Percentiles rank a stretch among this genome's conserved stretches.
Evolutionary conservation across 2,113 vertebrate species (phyloP).

Genomic region (Cryptomyrus ogoouensis): DNA sequence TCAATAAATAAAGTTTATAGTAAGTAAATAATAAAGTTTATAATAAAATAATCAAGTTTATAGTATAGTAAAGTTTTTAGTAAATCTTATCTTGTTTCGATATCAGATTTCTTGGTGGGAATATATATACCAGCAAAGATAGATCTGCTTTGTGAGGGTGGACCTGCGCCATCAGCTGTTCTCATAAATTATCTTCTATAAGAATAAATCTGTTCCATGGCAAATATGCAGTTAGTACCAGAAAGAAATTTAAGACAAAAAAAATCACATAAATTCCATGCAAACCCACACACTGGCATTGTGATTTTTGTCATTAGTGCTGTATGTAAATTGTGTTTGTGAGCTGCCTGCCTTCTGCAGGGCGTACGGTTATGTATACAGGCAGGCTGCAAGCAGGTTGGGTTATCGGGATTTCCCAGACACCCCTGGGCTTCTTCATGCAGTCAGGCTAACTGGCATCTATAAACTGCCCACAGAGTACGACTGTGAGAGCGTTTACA

Average conservation of each 20-base stretch:
- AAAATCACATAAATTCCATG: neutral
- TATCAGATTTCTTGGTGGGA: neutral
- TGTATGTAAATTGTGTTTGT: neutral
- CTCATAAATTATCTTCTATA: neutral
- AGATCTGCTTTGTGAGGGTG: neutral
- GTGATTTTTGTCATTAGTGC: neutral
- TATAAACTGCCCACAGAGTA: neutral
- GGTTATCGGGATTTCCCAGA: neutral
- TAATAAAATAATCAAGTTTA: no score
- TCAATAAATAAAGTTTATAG: neutral
- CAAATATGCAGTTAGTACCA: slow-evolving; percentile 1
- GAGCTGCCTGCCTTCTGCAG: neutral
- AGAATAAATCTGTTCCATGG: neutral
- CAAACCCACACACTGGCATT: neutral
- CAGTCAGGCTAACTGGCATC: neutral
- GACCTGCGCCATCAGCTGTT: neutral
- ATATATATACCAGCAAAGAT: neutral
- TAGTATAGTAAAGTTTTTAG: no score
- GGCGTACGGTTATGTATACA: neutral
- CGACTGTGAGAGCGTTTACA: neutral
- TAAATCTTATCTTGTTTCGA: neutral
- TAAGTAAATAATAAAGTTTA: no score
- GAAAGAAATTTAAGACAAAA: neutral
- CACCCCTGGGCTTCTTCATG: neutral
- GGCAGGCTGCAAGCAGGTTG: neutral